A percentile compares a stretch with the other conserved stretches of the same genome.
phyloP scores from a whole-genome alignment of 2,113 vertebrate species.

The Corythoichthys intestinalis region DNA sequence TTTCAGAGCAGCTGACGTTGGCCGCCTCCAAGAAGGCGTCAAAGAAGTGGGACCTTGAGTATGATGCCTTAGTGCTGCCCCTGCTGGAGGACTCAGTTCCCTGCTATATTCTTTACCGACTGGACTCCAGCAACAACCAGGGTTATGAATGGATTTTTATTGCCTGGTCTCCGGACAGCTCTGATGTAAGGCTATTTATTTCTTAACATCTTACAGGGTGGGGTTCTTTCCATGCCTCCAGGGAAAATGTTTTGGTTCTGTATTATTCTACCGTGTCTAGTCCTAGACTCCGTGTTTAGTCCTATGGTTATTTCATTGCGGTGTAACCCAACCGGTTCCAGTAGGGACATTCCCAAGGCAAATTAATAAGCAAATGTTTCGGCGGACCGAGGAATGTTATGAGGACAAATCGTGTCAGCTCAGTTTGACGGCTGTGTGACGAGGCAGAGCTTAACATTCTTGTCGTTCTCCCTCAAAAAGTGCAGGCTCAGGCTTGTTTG shows the following conservation, averaged over 20 bases:
- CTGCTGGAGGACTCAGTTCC: constrained; percentile 86
- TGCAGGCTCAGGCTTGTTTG: constrained; percentile 60
- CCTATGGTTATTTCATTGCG: constrained; percentile 7
- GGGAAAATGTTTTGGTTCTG: constrained; percentile 7
- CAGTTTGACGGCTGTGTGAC: constrained; percentile 5
- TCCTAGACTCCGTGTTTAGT: not conserved
- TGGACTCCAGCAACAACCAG: constrained; percentile 93
- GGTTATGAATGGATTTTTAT: constrained; percentile 96
- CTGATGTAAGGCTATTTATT: constrained; percentile 77
- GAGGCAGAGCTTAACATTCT: constrained; percentile 44
- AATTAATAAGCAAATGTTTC: constrained; percentile 3
- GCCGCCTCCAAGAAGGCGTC: constrained; percentile 73
- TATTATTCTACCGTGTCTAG: not conserved
- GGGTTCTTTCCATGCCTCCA: constrained; percentile 19
- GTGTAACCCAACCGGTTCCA: constrained; percentile 6
- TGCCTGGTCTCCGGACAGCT: constrained; percentile 91
- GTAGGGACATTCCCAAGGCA: not conserved
- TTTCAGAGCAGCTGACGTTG: constrained; percentile 86
- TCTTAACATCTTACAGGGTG: constrained; percentile 32
- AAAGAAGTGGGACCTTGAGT: constrained; percentile 89
- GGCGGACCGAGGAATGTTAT: constrained; percentile 26
- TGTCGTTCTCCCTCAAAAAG: constrained; percentile 15
- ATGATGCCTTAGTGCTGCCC: constrained; percentile 83
- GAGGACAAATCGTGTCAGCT: not conserved
- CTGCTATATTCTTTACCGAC: constrained; percentile 87